Evolutionary conservation across 2,797 vertebrate species (phyloP).

Genomic region (Argyrosomus regius): DNA sequence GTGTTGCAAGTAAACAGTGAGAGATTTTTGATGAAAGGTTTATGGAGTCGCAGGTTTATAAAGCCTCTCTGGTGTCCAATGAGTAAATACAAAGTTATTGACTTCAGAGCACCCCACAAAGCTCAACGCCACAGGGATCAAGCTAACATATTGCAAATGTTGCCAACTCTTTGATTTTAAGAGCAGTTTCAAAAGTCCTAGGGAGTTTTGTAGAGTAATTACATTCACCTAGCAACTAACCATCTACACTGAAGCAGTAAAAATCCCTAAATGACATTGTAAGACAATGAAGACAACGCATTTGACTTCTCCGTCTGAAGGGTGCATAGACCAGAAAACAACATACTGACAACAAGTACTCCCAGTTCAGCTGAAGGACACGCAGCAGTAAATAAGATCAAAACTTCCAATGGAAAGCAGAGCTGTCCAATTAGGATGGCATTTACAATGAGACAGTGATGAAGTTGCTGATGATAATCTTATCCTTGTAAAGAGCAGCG

Average conservation of each 20-base stretch:
- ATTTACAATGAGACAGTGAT: slow-evolving; percentile 81
- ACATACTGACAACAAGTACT: background rate
- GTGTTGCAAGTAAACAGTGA: slow-evolving; percentile 60
- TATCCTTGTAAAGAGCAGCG: slow-evolving; percentile 74
- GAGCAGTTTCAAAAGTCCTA: slow-evolving; percentile 34
- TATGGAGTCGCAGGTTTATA: slow-evolving; percentile 43
- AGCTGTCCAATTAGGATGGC: slow-evolving; percentile 70
- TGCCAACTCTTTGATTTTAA: slow-evolving; percentile 44
- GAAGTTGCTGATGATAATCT: slow-evolving; percentile 78
- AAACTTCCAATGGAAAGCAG: slow-evolving; percentile 52
- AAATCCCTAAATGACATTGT: slow-evolving; percentile 7
- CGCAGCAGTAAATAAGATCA: slow-evolving; percentile 58
- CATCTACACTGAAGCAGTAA: slow-evolving; percentile 12
- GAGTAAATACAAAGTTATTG: slow-evolving; percentile 69
- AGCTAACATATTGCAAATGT: slow-evolving; percentile 43
- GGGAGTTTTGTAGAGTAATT: slow-evolving; percentile 38
- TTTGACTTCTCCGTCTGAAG: background rate
- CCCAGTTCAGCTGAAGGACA: slow-evolving; percentile 44
- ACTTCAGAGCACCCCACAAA: slow-evolving; percentile 60
- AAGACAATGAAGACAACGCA: slow-evolving; percentile 8
- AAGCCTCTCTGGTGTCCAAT: slow-evolving; percentile 32
- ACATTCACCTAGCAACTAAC: slow-evolving; percentile 20
- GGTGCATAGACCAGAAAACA: background rate
- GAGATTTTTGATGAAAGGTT: slow-evolving; percentile 55
- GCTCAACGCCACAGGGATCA: slow-evolving; percentile 54